Base-by-base conservation (phyloP, 2,888 invertebrate species). In the Sylvicola cinctus region DNA sequence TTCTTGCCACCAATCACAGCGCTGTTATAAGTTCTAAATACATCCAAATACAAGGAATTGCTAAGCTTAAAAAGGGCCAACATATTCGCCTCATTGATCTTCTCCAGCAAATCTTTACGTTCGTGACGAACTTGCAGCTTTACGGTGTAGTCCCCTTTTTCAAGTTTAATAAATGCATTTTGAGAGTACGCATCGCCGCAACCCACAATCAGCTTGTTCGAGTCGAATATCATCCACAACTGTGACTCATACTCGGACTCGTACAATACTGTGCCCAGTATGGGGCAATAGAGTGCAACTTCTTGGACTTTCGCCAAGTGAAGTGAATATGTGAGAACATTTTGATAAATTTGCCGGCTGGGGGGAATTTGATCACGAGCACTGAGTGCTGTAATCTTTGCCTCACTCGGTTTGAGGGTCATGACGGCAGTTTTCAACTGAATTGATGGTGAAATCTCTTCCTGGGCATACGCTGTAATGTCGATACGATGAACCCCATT, bases 171-270 rank as follows among this genome's bases (percentile, higher is more conserved):
- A 40, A 44, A 57, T 56, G 79, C 80, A 61, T 78, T 78, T 15
- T 69, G 67, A 1, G 90, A 83, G 55, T 83, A 90, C 3, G 91
- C 88, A 57, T 93, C 91, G 1, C 93, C 91, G 40, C 76, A 71
- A 33, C 71, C 72, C 45, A 93, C 55, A 36, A 80, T 67, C 49
- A 85, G 80, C 58, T 96, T 96, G 57, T 85, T 84, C 37, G 65
- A 60, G 58, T 93, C 90, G 61, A 80, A 96, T 39, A 96, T 49
- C 80, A 93, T 84, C 91, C 95, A 95, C 55, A 96, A 65, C 58
- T 96, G 91, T 6, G 88, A 80, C 60, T 96, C 95, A 52, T 79
- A 90, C 58, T 93, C 91, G 1, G 80, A 83, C 59, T 98, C 96
- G 54, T 98, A 98, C 28, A 98, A 63, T 49, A 84, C 67, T 49